A percentile compares a stretch with the other conserved stretches of the same genome.
These are phyloP conservation scores for Balaeniceps rex DNA, from an alignment of 2,113 vertebrate species.

Conservation along the genomic window DNA sequence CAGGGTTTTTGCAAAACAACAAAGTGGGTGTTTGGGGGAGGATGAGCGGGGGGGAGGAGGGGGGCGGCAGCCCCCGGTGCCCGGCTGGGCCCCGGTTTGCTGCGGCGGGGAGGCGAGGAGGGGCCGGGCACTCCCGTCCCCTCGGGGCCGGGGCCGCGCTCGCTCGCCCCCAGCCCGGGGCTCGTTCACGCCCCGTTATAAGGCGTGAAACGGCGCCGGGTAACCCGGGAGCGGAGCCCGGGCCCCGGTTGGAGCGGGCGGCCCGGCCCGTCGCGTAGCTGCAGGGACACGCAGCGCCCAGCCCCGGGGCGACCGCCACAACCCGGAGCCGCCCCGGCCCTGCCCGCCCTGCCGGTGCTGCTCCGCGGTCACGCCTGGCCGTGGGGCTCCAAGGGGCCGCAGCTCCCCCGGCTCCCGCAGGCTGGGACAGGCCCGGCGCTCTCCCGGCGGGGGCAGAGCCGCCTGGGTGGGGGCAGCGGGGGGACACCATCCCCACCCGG, in stretches of 20 bases:
- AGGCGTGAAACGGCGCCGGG: neutral
- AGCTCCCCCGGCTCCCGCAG: neutral
- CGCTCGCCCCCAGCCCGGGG: no score
- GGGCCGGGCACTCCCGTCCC: neutral
- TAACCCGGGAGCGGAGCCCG: rapidly evolving
- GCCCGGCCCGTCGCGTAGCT: neutral
- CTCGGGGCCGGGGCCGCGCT: neutral
- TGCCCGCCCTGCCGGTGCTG: neutral
- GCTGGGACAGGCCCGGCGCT: neutral
- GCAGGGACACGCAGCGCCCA: neutral
- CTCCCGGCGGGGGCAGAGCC: neutral
- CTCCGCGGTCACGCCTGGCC: neutral
- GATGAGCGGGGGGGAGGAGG: neutral
- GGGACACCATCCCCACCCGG: no score
- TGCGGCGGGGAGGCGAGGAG: neutral
- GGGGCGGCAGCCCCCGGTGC: neutral
- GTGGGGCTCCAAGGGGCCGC: neutral
- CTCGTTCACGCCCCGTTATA: neutral
- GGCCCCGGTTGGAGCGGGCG: neutral
- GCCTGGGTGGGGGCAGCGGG: neutral
- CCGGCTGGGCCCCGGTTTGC: neutral
- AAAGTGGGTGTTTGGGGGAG: neutral
- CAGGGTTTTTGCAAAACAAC: slow-evolving; percentile 28
- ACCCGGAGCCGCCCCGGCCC: neutral
- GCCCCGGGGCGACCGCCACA: neutral